phyloP scores from a whole-genome alignment of 2,113 vertebrate genomes.

The Isichthys henryi region DNA sequence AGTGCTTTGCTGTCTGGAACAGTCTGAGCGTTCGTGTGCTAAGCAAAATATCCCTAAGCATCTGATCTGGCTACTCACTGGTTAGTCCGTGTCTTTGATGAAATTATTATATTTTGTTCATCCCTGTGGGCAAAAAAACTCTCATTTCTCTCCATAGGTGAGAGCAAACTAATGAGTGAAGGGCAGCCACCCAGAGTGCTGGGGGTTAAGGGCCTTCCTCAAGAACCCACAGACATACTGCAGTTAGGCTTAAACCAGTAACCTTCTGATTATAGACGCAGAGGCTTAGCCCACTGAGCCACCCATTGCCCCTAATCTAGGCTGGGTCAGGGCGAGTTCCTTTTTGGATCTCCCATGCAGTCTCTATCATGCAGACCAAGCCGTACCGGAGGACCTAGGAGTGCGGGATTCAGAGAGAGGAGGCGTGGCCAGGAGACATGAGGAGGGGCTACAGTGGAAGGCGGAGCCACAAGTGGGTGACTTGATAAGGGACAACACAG shows the following conservation, averaged over 20 bases:
- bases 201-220: too few species aligned
- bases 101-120: too few species aligned
- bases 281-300: too few species aligned
- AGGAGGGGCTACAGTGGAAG: conserved; percentile 1
- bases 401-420: conserved; percentile 30
- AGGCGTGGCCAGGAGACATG: conserved; percentile 24
- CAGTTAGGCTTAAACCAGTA: too few species aligned
- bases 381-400: conserved; percentile 49
- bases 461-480: conserved; percentile 35
- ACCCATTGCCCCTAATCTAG: not conserved
- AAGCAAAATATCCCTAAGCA: not conserved
- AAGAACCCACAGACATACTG: too few species aligned
- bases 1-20: not conserved
- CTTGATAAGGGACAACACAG: conserved; percentile 26
- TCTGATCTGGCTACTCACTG: not conserved
- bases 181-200: not conserved
- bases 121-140: not conserved
- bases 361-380: conserved; percentile 52
- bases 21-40: not conserved
- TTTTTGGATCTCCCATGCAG: conserved; percentile 14
- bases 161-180: not conserved
- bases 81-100: not conserved
- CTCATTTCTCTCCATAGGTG: not conserved
- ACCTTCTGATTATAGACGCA: too few species aligned
- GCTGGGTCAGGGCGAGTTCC: not conserved